A percentile compares a stretch with the other conserved stretches of the same genome.
phyloP scores from a whole-genome alignment of 2,888 invertebrate species.

The Tricholauxania praeusta region DNA sequence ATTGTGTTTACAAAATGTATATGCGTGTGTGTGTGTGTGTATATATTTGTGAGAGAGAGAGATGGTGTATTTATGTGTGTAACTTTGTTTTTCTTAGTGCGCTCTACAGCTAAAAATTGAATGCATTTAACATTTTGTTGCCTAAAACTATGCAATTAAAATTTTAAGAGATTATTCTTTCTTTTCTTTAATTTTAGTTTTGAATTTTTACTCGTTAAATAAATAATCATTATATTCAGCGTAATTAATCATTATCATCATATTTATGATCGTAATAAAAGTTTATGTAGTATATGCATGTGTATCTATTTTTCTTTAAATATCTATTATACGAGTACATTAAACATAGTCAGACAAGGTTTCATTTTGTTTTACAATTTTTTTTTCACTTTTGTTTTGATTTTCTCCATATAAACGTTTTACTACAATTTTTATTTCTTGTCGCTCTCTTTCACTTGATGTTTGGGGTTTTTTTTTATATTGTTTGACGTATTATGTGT shows the following conservation, averaged over 20 bases:
- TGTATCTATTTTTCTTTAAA: neutral
- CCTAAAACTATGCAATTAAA: too few relatives aligned
- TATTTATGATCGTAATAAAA: neutral
- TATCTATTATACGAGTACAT: constrained; percentile 11
- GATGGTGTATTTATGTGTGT: neutral
- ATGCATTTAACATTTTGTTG: constrained; percentile 14
- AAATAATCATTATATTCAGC: neutral
- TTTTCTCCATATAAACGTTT: constrained; percentile 45
- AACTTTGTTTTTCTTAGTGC: constrained; percentile 1
- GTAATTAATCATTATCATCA: neutral
- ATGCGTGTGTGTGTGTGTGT: neutral
- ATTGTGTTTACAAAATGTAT: constrained; percentile 7
- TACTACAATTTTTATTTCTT: constrained; percentile 36
- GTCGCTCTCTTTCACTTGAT: constrained; percentile 44
- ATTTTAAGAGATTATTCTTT: neutral
- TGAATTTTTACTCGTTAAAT: constrained; percentile 17
- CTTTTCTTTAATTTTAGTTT: constrained; percentile 9
- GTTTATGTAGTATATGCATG: neutral
- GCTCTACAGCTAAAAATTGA: constrained; percentile 15
- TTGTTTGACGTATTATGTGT: constrained; percentile 12
- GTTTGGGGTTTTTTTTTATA: constrained; percentile 35
- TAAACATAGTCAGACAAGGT: constrained; percentile 24
- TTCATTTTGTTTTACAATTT: constrained; percentile 9
- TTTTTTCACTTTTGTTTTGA: constrained; percentile 38
- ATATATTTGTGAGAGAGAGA: neutral